These are phyloP conservation scores for Corydoras maculifer DNA, from an alignment of 2,113 vertebrate genomes.

Conservation along the genomic window DNA sequence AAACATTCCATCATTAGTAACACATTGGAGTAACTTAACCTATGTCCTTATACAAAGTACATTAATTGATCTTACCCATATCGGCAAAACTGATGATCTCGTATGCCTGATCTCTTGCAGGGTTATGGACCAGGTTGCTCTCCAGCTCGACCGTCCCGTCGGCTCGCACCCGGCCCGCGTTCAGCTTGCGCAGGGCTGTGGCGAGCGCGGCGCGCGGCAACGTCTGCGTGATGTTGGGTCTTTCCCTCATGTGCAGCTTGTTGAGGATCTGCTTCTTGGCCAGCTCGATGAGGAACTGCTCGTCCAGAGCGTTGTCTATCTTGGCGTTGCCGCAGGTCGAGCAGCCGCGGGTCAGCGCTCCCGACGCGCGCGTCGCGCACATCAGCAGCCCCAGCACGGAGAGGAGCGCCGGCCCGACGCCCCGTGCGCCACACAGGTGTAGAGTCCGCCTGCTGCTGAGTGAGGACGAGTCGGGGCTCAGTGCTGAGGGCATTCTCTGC, in stretches of 20 bases:
- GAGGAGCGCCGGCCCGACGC: not conserved
- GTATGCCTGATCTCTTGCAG: conserved; percentile 69
- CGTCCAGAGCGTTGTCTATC: conserved; percentile 62
- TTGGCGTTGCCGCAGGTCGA: conserved; percentile 60
- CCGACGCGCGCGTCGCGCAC: not conserved
- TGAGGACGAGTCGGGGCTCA: no score
- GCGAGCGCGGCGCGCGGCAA: conserved; percentile 73
- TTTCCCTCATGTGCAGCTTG: conserved; percentile 79
- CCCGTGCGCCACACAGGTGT: no score
- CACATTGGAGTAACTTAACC: no score
- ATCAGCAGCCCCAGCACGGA: conserved; percentile 45
- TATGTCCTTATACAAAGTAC: not conserved
- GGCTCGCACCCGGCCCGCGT: conserved; percentile 58
- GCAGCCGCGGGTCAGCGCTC: conserved; percentile 52
- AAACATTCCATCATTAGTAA: not conserved
- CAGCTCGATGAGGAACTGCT: conserved; percentile 70
- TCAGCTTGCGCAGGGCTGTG: conserved; percentile 75
- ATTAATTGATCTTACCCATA: conserved; percentile 68
- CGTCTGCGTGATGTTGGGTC: conserved; percentile 74
- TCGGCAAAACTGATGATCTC: conserved; percentile 93
- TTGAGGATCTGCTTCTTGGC: conserved; percentile 83
- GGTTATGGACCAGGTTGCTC: conserved; percentile 36
- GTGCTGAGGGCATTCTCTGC: no score
- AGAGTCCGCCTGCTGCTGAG: no score
- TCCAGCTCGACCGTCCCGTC: conserved; percentile 56